Evolutionary conservation across 2,113 vertebrate species (phyloP), one percentile per base, ranked within the genome.

Genomic region (Dissostichus mawsoni): DNA sequence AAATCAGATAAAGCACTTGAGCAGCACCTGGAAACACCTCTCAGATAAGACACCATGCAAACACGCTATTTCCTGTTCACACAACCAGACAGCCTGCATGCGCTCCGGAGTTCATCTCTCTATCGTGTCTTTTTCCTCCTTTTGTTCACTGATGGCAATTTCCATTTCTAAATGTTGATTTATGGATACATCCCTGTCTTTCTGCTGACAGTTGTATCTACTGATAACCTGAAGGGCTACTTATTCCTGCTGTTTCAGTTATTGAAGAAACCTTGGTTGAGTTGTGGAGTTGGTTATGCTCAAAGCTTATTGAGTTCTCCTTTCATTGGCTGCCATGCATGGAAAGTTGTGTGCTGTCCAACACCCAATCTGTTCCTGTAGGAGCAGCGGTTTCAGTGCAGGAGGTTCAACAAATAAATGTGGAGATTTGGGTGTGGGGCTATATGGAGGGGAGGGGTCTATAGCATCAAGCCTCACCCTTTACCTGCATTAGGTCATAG

Each of bases 401-500:
- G 80, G 83, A 73, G 87, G 81, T 88, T 90, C 76, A 83, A 77
- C 84, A 88, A 90, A 90, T 87, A 81, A 61, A 82, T 50, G 74
- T 61, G n/a, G 64, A 75, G 64, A 69, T 63, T 78, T 86, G 74
- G 72, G 82, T 81, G 76, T 88, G 74, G 74, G 82, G 76, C 80
- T 74, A 36, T 75, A 77, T 67, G 80, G 79, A 66, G 69, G 76
- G 56, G 47, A 41, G 45, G 69, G 63, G 64, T 82, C 17, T 44
- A 8, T 41, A 66, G 63, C 51, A 50, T 48, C 59, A 52, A 58
- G 50, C 59, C 45, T 78, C 82, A 70, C 71, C 76, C 68, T 85
- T 82, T 87, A 90, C 85, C 84, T 90, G 83, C 80, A 87, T 85
- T 73, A 88, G 65, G 82, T 89, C 80, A 91, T 92, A 29, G 16